Percentiles rank a stretch among this genome's conserved stretches.
Conservation (phyloP, 53 echinoderm and acorn worm species). For the Astropecten irregularis region DNA sequence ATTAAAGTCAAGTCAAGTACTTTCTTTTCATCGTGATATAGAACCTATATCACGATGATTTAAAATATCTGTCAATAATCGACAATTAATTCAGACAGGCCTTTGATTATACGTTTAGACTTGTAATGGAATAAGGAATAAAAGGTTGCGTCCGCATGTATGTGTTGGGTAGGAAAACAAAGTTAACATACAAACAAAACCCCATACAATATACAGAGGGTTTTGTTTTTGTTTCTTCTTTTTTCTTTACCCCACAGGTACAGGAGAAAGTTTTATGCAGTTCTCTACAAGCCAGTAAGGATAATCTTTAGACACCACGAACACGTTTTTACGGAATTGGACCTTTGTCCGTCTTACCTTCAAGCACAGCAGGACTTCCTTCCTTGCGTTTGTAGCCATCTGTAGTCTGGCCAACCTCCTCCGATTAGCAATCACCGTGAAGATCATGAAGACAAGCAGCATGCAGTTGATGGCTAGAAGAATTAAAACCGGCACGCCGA, state of each 20-base stretch:
- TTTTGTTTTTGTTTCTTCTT: not conserved
- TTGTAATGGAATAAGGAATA: too few species aligned
- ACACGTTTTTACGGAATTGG: not conserved
- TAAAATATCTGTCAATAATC: too few species aligned
- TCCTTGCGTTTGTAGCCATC: slow-evolving; percentile 22
- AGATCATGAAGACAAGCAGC: slow-evolving; percentile 20
- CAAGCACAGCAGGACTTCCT: slow-evolving; percentile 26
- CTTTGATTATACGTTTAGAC: too few species aligned
- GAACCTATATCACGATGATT: too few species aligned
- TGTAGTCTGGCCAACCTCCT: slow-evolving; percentile 20
- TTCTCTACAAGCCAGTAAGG: too few species aligned
- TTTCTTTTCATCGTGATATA: too few species aligned
- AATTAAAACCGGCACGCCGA: slow-evolving; percentile 53
- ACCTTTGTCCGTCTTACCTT: slow-evolving; percentile 19
- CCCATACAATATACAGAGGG: not conserved
- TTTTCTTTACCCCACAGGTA: not conserved
- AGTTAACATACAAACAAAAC: not conserved
- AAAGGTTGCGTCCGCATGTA: too few species aligned
- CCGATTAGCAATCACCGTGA: slow-evolving; percentile 35
- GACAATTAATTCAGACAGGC: too few species aligned
- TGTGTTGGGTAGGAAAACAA: too few species aligned
- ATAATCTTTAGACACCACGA: too few species aligned
- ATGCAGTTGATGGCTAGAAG: slow-evolving; percentile 43
- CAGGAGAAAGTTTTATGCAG: too few species aligned
- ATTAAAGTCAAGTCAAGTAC: too few species aligned